These are phyloP conservation scores for Acanthornis magna DNA, from an alignment of 2,797 vertebrate species.

Conservation along the genomic window DNA sequence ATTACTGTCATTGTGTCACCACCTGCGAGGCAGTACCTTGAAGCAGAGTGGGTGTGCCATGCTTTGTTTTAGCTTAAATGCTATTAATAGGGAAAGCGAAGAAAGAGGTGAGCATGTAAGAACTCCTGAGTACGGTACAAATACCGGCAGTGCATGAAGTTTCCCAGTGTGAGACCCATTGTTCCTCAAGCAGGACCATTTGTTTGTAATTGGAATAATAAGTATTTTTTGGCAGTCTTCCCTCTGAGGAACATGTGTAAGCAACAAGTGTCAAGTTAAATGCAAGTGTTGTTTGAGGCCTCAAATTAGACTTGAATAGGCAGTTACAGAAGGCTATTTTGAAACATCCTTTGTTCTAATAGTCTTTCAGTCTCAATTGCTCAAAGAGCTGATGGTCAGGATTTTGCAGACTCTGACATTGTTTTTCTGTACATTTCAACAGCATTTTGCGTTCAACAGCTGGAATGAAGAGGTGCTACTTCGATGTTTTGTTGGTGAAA, in stretches of 20 bases:
- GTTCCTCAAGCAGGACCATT: not conserved
- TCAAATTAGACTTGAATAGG: not conserved
- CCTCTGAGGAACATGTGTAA: not conserved
- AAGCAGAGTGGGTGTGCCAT: not conserved
- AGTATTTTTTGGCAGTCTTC: not conserved
- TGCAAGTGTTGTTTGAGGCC: not conserved
- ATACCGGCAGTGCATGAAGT: not conserved
- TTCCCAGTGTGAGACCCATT: not conserved
- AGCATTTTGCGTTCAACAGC: not conserved
- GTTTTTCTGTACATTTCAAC: not conserved
- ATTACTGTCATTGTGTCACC: not conserved
- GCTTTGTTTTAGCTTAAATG: not conserved
- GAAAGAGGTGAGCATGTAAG: not conserved
- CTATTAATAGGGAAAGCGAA: not conserved
- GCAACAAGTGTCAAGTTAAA: conserved; percentile 7
- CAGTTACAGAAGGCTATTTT: not conserved
- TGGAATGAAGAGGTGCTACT: not conserved
- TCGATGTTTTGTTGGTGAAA: not conserved
- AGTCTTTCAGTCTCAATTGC: not conserved
- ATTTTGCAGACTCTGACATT: not conserved
- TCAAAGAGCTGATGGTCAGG: not conserved
- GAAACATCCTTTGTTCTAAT: not conserved
- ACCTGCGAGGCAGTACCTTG: not conserved
- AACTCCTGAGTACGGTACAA: not conserved
- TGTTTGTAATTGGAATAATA: conserved; percentile 21